phyloP scores from a whole-genome alignment of 1,140 invertebrate genomes.

The Panulirus ornatus region DNA sequence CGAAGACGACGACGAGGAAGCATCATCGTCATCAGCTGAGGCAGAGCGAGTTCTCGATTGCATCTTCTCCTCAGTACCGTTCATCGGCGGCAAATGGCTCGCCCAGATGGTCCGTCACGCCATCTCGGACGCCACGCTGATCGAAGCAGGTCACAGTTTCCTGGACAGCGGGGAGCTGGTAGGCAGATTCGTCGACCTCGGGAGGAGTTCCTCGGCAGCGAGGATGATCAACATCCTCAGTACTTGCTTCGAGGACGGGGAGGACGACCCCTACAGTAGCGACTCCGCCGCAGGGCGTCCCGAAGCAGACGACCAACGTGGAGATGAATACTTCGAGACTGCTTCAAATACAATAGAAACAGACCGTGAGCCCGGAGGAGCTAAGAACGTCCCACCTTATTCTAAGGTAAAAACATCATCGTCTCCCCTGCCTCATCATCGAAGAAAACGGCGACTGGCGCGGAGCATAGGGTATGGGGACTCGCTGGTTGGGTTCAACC shows the following conservation, averaged over 20 bases:
- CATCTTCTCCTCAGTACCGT: conserved; percentile 39
- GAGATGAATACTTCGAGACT: background rate
- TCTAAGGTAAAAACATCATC: background rate
- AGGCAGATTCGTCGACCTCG: background rate
- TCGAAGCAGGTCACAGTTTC: conserved; percentile 5
- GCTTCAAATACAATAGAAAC: background rate
- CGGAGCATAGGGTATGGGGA: background rate
- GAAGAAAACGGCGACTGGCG: conserved; percentile 30
- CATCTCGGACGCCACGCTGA: conserved; percentile 2
- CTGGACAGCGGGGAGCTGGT: conserved; percentile 22
- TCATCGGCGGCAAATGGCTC: conserved; percentile 36
- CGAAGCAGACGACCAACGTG: background rate
- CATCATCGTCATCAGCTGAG: background rate
- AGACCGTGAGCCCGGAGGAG: background rate
- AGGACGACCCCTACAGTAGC: background rate
- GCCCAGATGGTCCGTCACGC: background rate
- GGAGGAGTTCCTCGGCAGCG: background rate
- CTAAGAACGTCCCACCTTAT: too few species aligned
- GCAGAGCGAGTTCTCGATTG: conserved; percentile 14
- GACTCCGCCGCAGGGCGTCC: background rate
- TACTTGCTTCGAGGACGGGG: conserved; percentile 1
- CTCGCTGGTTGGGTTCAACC: conserved; percentile 35
- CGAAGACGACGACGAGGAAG: background rate
- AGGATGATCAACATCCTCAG: background rate
- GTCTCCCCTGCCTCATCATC: background rate